Evolutionary conservation across 2,888 invertebrate genomes (phyloP), one percentile per base, ranked within the genome.

Genomic region (Crocallis elinguaria): DNA sequence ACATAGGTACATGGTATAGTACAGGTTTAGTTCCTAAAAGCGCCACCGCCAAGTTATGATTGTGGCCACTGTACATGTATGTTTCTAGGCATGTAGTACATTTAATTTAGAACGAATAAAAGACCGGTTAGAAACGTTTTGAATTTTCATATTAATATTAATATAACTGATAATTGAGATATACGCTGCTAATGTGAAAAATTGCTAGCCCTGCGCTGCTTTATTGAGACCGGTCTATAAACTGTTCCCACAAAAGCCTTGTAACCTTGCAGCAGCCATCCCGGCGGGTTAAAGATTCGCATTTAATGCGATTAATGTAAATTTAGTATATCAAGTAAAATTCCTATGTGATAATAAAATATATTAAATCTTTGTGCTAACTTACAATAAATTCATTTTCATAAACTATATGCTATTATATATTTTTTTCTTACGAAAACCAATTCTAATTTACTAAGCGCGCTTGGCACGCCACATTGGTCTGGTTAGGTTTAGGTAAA

Each of bases 311-410:
- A 73, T 78, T 70, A 77, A 75, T 86, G 77, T 88, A 87, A 85
- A 86, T 86, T 88, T 86, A 81, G 81, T 88, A 84, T 86, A 87
- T 86, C 82, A 87, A 64, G 88, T 90, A 90, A 88, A 86, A 51
- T 75, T 84, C 86, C 86, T 89, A 89, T 84, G 79, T 85, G 84
- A 88, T 91, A 90, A 87, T 91, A 91, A 91, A 91, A 91, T 91
- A 91, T 90, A 91, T 91, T 90, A 91, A 89, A 88, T 90, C 90
- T 91, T 91, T 91, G 90, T 91, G 90, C 90, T 90, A 91, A 86
- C 89, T 90, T 91, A 90, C 87, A 84, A 89, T 90, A 91, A 89
- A 91, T 88, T 91, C 88, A 84, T 84, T 85, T 77, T 83, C 79
- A 86, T 88, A 86, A 85, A 88, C 86, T 88, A 90, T 88, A 85